Evolutionary conservation across 2,797 vertebrate genomes (phyloP).

Genomic region (Neosilurus mollespiculum): DNA sequence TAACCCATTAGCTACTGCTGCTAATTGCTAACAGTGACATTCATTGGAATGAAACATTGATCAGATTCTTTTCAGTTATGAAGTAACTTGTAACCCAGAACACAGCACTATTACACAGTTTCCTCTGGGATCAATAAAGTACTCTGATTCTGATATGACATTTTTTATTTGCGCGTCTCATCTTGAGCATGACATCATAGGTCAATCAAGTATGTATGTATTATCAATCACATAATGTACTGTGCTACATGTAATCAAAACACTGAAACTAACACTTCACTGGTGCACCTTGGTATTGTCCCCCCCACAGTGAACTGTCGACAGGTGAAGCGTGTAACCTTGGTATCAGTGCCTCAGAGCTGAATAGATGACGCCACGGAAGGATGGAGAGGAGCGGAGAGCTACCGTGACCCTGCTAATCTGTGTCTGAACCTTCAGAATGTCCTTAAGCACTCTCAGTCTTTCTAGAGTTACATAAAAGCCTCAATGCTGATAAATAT

Average conservation of each 20-base stretch:
- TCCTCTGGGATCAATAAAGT: no score
- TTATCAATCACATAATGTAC: no score
- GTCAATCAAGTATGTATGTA: no score
- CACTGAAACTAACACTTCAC: not conserved
- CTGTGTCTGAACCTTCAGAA: slow-evolving; percentile 15
- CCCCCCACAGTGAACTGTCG: slow-evolving; percentile 1
- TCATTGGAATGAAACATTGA: no score
- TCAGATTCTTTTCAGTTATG: no score
- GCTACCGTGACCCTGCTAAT: slow-evolving; percentile 11
- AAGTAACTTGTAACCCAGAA: no score
- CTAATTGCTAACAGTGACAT: no score
- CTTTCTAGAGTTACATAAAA: slow-evolving; percentile 13
- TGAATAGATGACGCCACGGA: slow-evolving; percentile 10
- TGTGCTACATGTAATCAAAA: not conserved
- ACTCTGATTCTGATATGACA: no score
- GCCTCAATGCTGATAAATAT: not conserved
- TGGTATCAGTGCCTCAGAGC: slow-evolving; percentile 26
- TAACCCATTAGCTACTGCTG: no score
- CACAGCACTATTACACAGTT: no score
- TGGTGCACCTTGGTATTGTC: not conserved
- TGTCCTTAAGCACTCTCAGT: slow-evolving; percentile 17
- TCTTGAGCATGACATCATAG: no score
- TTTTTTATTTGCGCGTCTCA: no score
- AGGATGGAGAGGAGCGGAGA: not conserved
- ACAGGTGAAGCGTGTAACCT: slow-evolving; percentile 12